A percentile compares a stretch with the other conserved stretches of the same genome.
These are phyloP conservation scores for Poeciliopsis paucimaculata DNA, from an alignment of 2,797 vertebrate species.

Conservation along the genomic window DNA sequence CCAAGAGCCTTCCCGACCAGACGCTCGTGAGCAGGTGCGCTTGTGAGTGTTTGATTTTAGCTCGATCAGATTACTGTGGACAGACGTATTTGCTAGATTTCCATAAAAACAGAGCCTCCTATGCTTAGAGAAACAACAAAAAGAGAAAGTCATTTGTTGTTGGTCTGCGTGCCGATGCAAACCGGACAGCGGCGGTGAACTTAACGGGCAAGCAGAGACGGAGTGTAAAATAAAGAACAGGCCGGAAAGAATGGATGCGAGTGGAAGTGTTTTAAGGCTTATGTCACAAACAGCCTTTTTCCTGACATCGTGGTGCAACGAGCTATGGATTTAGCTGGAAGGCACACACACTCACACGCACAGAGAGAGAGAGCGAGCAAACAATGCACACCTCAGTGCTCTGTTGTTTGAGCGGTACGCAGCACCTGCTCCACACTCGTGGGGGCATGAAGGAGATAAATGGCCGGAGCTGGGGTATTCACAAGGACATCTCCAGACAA, in stretches of 20 bases:
- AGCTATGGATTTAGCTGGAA: constrained; percentile 59
- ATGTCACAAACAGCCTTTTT: constrained; percentile 62
- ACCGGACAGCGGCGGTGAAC: constrained; percentile 22
- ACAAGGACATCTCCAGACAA: constrained; percentile 54
- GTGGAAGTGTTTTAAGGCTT: constrained; percentile 46
- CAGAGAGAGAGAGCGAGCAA: constrained; percentile 48
- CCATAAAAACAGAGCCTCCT: constrained; percentile 32
- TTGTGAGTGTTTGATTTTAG: constrained; percentile 46
- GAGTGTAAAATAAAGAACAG: constrained; percentile 26
- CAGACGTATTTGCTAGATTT: constrained; percentile 43
- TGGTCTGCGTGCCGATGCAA: constrained; percentile 16
- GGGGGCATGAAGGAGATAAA: constrained; percentile 51
- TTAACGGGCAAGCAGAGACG: constrained; percentile 16
- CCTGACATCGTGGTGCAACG: constrained; percentile 43
- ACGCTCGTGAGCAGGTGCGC: constrained; percentile 51
- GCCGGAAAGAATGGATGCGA: constrained; percentile 9
- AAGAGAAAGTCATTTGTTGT: background rate
- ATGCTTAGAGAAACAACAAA: constrained; percentile 16
- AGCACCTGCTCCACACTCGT: constrained; percentile 58
- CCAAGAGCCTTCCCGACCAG: constrained; percentile 38
- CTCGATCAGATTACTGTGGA: constrained; percentile 50
- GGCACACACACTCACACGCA: constrained; percentile 31
- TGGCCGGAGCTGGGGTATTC: constrained; percentile 24
- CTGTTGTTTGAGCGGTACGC: constrained; percentile 48
- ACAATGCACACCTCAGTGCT: constrained; percentile 52